Base-by-base conservation (phyloP, 2,113 vertebrate genomes). In the Picathartes gymnocephalus region DNA sequence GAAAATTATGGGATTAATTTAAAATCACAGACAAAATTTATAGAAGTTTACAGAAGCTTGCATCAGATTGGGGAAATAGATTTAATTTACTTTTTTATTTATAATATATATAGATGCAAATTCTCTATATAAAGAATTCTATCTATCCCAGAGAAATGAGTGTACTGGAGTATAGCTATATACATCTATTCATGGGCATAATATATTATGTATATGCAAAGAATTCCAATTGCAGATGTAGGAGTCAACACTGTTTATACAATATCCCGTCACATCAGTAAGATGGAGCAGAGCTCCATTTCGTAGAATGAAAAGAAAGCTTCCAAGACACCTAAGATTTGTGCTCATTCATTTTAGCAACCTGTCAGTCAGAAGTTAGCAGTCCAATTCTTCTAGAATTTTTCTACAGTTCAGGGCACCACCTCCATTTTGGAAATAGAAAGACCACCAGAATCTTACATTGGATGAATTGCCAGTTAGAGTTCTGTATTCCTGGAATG, bases 1-100 rank as follows among this genome's bases (percentile, higher is more conserved):
- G 27, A 77, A 93, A 95, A 96, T 91, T 72, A 93, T 81, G 71
- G 87, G 57, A 90, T 96, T 97, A 91, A 84, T 94, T 96, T 96
- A 97, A 96, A 94, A 91, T 92, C 86, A 66, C 14, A 93, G 83
- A 69, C 28, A 96, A 92, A 90, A 89, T 85, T 42, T 54, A 82
- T 90, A 30, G 10, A 45, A 54, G 40, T 76, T 76, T 89, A 69
- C 62, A 69, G 54, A 89, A 54, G 25, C 30, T 47, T 48, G 61
- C 12, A 42, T 48, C 40, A 54, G 62, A 61, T 69, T 21, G 54
- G 18, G 14, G 17, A 48, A 61, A n/a, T 16, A 35, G 35, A 77
- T 39, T 87, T 60, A 50, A 81, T 90, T 81, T 84, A 71, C 8
- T 68, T 58, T 53, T 60, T 47, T 68, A 62, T 81, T 84, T 88